Evolutionary conservation across 2,888 invertebrate species (phyloP).

Genomic region (Gastrophysa polygoni): DNA sequence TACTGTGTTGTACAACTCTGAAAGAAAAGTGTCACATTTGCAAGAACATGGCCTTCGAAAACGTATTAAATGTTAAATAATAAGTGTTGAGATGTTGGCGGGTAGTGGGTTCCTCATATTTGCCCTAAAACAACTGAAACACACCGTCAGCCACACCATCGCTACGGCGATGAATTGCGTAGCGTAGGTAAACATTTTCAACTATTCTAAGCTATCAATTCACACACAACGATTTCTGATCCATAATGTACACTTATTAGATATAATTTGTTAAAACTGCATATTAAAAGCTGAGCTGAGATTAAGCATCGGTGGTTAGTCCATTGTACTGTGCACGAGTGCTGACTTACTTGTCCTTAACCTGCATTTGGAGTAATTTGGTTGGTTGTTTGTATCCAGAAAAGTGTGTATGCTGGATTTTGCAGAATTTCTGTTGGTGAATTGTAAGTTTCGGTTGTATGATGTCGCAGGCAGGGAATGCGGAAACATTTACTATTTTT

Average conservation of each 20-base stretch:
- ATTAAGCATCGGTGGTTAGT: conserved; percentile 61
- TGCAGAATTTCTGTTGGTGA: conserved; percentile 17
- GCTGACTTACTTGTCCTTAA: conserved; percentile 56
- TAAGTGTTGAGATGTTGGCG: conserved; percentile 45
- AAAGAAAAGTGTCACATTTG: conserved; percentile 54
- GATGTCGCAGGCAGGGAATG: conserved; percentile 13
- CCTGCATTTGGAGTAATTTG: conserved; percentile 33
- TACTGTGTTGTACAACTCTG: conserved; percentile 48
- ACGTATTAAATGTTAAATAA: conserved; percentile 46
- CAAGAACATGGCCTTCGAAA: conserved; percentile 59
- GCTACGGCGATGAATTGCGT: conserved; percentile 32
- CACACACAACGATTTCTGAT: conserved; percentile 54
- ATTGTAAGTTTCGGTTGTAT: neutral
- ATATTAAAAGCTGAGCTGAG: conserved; percentile 61
- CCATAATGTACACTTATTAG: conserved; percentile 56
- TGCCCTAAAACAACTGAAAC: conserved; percentile 44
- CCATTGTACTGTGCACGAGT: conserved; percentile 60
- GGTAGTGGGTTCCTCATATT: conserved; percentile 43
- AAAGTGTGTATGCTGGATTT: conserved; percentile 25
- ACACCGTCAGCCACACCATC: conserved; percentile 36
- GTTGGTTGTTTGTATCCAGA: conserved; percentile 25
- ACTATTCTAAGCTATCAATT: conserved; percentile 54
- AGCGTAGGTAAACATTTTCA: conserved; percentile 38
- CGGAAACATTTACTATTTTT: conserved; percentile 17
- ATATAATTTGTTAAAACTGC: conserved; percentile 57